Evolutionary conservation across 2,888 invertebrate species (phyloP), one percentile per base, ranked within the genome.

Genomic region (Cyrtodaria siliqua): DNA sequence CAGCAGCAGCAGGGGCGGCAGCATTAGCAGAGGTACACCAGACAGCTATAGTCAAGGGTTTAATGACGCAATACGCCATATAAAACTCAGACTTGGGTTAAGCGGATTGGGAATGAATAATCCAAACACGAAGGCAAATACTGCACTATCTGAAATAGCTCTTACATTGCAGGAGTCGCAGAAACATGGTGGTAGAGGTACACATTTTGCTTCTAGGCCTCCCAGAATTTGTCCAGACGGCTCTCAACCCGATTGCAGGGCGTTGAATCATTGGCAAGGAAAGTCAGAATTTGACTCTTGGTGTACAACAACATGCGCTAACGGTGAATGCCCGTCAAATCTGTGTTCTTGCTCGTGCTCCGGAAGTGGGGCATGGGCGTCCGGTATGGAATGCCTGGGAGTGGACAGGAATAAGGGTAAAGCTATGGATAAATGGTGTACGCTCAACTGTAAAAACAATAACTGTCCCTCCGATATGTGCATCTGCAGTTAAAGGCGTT

Each of bases 381-480:
- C 47, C 3, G 56, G 50, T 2, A 23, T 40, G 4, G 29, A 42
- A 29, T 78, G 81, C 27, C 40, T 47, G 20, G 66, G 74, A 4
- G 44, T 81, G 1, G 80, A 76, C 55, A 55, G 63, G 16, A 61
- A 42, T 18, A 76, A 80, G 44, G 74, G 66, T n/a, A 33, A 53
- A 2, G 59, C 77, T 12, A 83, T 83, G 85, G 81, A 85, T 27
- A 72, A 62, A 18, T 83, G 85, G 85, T 85, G 83, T 49, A 67
- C 62, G 9, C 38, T 57, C 2, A 83, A 85, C 33, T 85, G 81
- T 55, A 63, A 78, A 57, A 42, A 75, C 24, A 77, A 77, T 14
- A 77, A 84, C 61, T 84, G 84, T 53, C 84, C 84, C 1, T 69
- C 77, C 9, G 64, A 75, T 27, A 26, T 79, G 33, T 79, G 79